Base-by-base conservation (phyloP, 2,797 vertebrate genomes). In the Neomorphus geoffroyi region DNA sequence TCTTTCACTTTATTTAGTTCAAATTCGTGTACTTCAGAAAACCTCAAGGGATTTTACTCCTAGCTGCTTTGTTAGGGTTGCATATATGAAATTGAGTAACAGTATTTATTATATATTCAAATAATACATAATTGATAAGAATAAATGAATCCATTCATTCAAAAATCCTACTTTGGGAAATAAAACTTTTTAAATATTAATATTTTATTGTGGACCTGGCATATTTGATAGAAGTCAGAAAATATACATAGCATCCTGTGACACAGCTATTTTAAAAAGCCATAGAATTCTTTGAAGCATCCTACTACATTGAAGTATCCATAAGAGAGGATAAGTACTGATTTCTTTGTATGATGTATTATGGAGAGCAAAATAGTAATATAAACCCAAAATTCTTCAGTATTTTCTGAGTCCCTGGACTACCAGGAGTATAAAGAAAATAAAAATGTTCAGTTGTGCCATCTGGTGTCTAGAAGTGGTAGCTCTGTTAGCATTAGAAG, bases 381-480 rank as follows among this genome's bases (percentile, higher is more conserved):
- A 46, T 7, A 12, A 56, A 87, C 74, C n/a, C 43, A 57, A 18
- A 61, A 45, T 60, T 35, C 17, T 43, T 60, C 30, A 71, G 16
- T 91, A 41, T 48, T 23, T 86, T 74, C 74, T 43, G 13, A 48
- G 53, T 62, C 16, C 37, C 37, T 80, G 71, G 37, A 16, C 26
- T 32, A 3, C 51, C 33, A 8, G 45, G 61, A 33, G 17, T 33
- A 27, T 35, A 32, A 46, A 8, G 22, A 28, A 56, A 35, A 50
- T 35, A 69, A 80, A 16, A 27, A 6, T 26, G 86, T 74, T 74
- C 57, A 48, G 12, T 71, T 88, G 22, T 92, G 96, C 95, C 95
- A 93, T 70, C 97, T 97, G 81, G 75, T 95, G 96, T 53, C 72
- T 80, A 53, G 43, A 78, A 82, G n/a, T 17, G 39, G 86, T 11